phyloP scores from a whole-genome alignment of 2,113 vertebrate genomes.

The Corythornis madagascariensis region DNA sequence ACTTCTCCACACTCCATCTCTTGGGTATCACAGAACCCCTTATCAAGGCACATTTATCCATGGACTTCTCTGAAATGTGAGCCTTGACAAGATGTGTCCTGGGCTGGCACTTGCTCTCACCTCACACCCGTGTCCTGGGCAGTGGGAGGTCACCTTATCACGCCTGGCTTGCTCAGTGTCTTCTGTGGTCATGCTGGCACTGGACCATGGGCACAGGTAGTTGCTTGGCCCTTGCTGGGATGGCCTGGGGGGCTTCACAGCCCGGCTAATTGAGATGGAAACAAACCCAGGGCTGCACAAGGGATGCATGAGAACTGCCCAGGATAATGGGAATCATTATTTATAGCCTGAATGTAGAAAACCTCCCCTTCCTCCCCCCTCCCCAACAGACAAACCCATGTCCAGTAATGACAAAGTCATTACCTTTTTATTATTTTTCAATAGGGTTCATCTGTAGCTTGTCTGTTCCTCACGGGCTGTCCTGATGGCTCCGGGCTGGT shows the following conservation, averaged over 20 bases:
- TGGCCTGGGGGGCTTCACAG: neutral
- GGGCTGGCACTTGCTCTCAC: neutral
- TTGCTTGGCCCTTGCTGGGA: neutral
- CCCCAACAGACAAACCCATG: conserved; percentile 72
- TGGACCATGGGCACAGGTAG: neutral
- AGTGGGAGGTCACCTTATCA: neutral
- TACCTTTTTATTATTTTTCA: conserved; percentile 84
- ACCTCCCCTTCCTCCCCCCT: conserved; percentile 43
- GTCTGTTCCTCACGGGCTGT: conserved; percentile 38
- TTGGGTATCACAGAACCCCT: accelerated
- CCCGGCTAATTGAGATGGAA: neutral
- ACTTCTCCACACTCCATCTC: neutral
- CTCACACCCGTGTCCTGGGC: accelerated
- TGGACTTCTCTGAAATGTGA: neutral
- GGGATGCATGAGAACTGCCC: conserved; percentile 17
- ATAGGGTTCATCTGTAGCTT: conserved; percentile 74
- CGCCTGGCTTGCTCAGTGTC: neutral
- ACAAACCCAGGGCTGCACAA: neutral
- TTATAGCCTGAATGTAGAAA: conserved; percentile 66
- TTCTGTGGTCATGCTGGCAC: neutral
- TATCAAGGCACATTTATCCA: neutral
- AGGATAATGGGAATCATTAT: conserved; percentile 76
- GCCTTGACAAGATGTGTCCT: neutral
- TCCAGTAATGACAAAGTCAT: conserved; percentile 84
- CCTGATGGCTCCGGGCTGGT: neutral